These are phyloP conservation scores for Salpingus planirostris DNA, from an alignment of 2,888 invertebrate species.

Conservation along the genomic window DNA sequence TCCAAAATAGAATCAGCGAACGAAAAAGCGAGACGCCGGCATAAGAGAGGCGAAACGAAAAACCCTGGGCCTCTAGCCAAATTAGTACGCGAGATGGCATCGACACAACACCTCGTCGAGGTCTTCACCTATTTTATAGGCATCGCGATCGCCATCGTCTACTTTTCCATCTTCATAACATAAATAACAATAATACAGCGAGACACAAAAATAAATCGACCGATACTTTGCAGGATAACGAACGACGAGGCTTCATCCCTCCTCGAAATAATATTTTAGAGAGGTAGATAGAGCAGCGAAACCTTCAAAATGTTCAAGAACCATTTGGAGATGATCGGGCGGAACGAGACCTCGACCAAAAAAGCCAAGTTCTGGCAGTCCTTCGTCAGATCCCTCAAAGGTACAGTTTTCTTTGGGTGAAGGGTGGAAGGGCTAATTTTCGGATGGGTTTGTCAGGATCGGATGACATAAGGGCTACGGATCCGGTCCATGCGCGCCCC, in stretches of 20 bases:
- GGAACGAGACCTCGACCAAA: constrained; percentile 84
- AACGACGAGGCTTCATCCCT: constrained; percentile 48
- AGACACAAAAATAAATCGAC: not conserved
- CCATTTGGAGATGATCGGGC: constrained; percentile 90
- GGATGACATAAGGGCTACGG: constrained; percentile 85
- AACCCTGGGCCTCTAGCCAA: constrained; percentile 15
- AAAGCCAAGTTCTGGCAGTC: constrained; percentile 93
- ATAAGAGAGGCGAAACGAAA: constrained; percentile 7
- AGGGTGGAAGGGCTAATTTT: not conserved
- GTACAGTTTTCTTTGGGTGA: constrained; percentile 42
- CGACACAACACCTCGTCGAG: constrained; percentile 15
- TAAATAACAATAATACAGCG: constrained; percentile 13
- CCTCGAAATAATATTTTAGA: too few relatives aligned
- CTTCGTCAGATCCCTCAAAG: constrained; percentile 86
- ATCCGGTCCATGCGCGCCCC: constrained; percentile 54
- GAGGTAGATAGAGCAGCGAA: too few relatives aligned
- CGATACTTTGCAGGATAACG: constrained; percentile 63
- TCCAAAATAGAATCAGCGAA: constrained; percentile 12
- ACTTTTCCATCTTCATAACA: constrained; percentile 28
- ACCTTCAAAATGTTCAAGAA: constrained; percentile 77
- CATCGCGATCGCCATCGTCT: constrained; percentile 27
- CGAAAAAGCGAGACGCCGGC: too few relatives aligned
- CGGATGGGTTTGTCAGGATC: too few relatives aligned
- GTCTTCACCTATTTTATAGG: constrained; percentile 29
- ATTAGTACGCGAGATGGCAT: constrained; percentile 18